Evolutionary conservation across 35 echinoderm and acorn worm genomes (phyloP).

Genomic region (Strongylocentrotus purpuratus): DNA sequence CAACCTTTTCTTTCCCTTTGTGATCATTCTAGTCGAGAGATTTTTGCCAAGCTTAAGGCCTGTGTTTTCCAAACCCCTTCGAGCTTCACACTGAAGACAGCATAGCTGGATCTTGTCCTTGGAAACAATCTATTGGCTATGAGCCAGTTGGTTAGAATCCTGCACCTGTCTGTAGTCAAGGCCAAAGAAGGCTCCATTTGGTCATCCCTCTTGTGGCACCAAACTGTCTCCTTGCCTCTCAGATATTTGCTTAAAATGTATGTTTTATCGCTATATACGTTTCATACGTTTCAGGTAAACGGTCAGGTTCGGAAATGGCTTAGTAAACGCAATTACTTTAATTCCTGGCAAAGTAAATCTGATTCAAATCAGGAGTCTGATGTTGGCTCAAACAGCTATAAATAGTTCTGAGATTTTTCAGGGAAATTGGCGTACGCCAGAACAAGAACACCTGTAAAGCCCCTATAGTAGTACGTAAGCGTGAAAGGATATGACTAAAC

Average conservation of each 20-base stretch:
- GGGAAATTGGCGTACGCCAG: no score
- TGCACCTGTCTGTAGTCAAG: neutral
- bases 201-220: neutral
- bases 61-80: neutral
- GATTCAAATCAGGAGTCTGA: neutral
- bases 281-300: neutral
- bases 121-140: neutral
- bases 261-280: neutral
- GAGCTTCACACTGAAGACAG: neutral
- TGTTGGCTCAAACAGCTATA: neutral
- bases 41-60: neutral
- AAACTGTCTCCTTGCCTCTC: neutral
- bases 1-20: no score
- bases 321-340: neutral
- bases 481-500: no score
- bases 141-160: neutral
- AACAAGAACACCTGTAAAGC: no score
- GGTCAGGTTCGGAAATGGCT: neutral
- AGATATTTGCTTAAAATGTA: neutral
- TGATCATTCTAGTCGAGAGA: no score
- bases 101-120: neutral
- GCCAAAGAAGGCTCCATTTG: neutral
- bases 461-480: no score
- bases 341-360: neutral
- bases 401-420: neutral